phyloP scores from a whole-genome alignment of 2,113 vertebrate species.

The Mesitornis unicolor region DNA sequence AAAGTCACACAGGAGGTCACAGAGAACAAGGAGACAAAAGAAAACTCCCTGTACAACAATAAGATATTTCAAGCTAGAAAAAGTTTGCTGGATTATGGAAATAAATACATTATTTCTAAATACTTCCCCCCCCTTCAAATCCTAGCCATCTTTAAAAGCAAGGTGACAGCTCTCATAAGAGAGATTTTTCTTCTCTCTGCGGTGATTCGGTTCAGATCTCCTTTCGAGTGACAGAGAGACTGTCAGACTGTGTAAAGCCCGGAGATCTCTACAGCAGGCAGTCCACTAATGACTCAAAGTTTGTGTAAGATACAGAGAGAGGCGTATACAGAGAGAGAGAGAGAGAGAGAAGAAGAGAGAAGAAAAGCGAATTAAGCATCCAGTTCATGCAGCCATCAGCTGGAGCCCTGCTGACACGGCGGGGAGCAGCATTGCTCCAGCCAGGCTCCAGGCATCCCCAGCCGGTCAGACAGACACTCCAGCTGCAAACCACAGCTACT shows the following conservation, averaged over 20 bases:
- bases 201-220: constrained; percentile 48
- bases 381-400: not conserved
- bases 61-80: not conserved
- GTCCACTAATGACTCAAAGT: constrained; percentile 53
- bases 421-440: not conserved
- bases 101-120: constrained; percentile 24
- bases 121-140: not conserved
- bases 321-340: not conserved
- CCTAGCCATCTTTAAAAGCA: constrained; percentile 27
- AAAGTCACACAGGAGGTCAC: not conserved
- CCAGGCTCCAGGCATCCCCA: not conserved
- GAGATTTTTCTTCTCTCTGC: constrained; percentile 15
- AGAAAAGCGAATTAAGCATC: not conserved
- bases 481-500: not conserved
- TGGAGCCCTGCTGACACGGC: fast-evolving
- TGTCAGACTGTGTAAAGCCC: constrained; percentile 37
- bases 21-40: not conserved
- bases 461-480: not conserved
- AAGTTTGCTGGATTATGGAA: constrained; percentile 22
- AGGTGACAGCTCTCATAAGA: constrained; percentile 51
- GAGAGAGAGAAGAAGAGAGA: not conserved
- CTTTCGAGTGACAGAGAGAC: constrained; percentile 40
- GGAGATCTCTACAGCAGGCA: constrained; percentile 52
- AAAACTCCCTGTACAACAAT: not conserved
- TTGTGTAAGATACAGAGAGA: not conserved